Evolutionary conservation across 2,888 invertebrate species (phyloP).

Genomic region (Antheraea assamensis): DNA sequence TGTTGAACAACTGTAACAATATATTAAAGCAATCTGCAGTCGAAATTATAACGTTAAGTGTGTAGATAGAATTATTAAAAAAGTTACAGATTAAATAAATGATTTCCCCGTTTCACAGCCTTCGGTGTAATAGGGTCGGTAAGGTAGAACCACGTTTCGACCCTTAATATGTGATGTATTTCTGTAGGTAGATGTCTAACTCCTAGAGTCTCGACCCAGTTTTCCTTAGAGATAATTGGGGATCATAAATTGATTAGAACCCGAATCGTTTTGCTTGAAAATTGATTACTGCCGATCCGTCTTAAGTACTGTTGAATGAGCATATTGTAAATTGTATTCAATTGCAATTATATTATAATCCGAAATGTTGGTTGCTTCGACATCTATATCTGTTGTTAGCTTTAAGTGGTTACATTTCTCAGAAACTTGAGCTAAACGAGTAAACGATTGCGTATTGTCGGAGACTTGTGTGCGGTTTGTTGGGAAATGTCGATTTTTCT

Average conservation of each 20-base stretch:
- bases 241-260: constrained; percentile 63
- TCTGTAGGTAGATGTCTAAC: constrained; percentile 14
- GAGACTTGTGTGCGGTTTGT: neutral
- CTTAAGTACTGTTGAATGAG: constrained; percentile 51
- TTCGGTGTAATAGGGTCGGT: neutral
- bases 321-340: constrained; percentile 21
- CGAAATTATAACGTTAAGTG: neutral
- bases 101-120: neutral
- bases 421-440: neutral
- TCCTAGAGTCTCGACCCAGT: constrained; percentile 34
- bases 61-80: neutral
- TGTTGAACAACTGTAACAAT: neutral
- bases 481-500: neutral
- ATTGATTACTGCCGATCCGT: constrained; percentile 60
- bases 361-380: neutral
- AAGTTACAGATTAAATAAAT: neutral
- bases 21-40: neutral
- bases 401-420: neutral
- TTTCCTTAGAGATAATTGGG: constrained; percentile 49
- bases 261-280: constrained; percentile 55
- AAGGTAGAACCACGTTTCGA: neutral
- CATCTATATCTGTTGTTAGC: no score
- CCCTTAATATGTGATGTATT: neutral
- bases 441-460: neutral
- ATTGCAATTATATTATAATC: neutral